Base-by-base conservation (phyloP, 2,888 invertebrate species). In the Leptogaster cylindrica region DNA sequence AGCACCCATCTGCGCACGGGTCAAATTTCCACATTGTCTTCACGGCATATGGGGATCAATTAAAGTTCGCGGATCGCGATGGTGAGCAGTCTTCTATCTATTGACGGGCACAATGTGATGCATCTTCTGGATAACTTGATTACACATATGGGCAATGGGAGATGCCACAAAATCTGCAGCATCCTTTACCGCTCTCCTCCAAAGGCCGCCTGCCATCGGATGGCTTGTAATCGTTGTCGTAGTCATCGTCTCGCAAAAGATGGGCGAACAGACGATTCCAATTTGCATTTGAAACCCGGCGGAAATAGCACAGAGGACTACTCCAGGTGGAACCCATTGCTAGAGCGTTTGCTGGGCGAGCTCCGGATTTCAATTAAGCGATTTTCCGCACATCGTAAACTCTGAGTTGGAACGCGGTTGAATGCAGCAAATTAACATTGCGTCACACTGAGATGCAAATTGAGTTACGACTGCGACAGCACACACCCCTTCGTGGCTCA, bases 391-490 rank as follows among this genome's bases (percentile, higher is more conserved):
- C 64, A 64, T 50, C 64, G 18, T 48, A 31, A n/a, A 64, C 16
- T 14, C 46, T 20, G 50, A 36, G 12, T 36, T 55, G 50, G 14
- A 46, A 36, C 64, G 64, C 36, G 50, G 31, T 46, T 48, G 46
- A 48, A 48, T 48, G 31, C 64, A 20, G 12, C 14, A 33, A 20
- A 46, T 46, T 28, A 48, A 48, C 23, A 23, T 48, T 64, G 18
- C 48, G 36, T 64, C 64, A 64, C 36, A 33, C 48, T 64, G 64
- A 7, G 48, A 28, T 64, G 33, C 41, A 50, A 48, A 64, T 64
- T 64, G 36, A 64, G 33, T 36, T 50, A 64, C 50, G 39, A 55
- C 39, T 64, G 31, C 36, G n/a, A n/a, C n/a, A n/a, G n/a, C n/a
- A n/a, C n/a, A n/a, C n/a, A n/a, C n/a, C n/a, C n/a, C n/a, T n/a